phyloP scores from a whole-genome alignment of 2,888 invertebrate species.

The Epicampocera succincta region DNA sequence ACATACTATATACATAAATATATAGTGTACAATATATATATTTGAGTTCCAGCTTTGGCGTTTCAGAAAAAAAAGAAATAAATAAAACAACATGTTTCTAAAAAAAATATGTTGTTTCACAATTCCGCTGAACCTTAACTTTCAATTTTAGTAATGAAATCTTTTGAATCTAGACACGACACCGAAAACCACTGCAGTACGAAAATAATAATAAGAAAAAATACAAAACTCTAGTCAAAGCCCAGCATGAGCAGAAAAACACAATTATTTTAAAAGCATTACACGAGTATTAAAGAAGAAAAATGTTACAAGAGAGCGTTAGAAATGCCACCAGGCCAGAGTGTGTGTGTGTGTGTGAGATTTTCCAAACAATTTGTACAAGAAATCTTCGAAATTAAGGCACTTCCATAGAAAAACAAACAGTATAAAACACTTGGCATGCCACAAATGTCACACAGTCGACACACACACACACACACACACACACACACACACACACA shows the following conservation, averaged over 20 bases:
- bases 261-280: conserved; percentile 68
- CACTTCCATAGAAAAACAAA: conserved; percentile 72
- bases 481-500: background rate
- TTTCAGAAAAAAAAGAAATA: background rate
- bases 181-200: background rate
- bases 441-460: conserved; percentile 54
- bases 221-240: conserved; percentile 18
- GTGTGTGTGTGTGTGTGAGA: conserved; percentile 50
- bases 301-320: background rate
- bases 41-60: background rate
- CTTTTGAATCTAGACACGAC: conserved; percentile 42
- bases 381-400: conserved; percentile 78
- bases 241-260: conserved; percentile 7
- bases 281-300: conserved; percentile 29
- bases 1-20: no score
- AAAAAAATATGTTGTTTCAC: conserved; percentile 33
- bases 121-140: conserved; percentile 64
- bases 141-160: conserved; percentile 68
- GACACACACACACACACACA: conserved; percentile 45
- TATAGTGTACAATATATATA: no score
- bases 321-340: background rate
- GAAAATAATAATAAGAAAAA: conserved; percentile 24
- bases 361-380: conserved; percentile 77
- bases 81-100: background rate
- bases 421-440: conserved; percentile 59